Conservation (phyloP, 2,113 vertebrate species). For the Promerops cafer region DNA sequence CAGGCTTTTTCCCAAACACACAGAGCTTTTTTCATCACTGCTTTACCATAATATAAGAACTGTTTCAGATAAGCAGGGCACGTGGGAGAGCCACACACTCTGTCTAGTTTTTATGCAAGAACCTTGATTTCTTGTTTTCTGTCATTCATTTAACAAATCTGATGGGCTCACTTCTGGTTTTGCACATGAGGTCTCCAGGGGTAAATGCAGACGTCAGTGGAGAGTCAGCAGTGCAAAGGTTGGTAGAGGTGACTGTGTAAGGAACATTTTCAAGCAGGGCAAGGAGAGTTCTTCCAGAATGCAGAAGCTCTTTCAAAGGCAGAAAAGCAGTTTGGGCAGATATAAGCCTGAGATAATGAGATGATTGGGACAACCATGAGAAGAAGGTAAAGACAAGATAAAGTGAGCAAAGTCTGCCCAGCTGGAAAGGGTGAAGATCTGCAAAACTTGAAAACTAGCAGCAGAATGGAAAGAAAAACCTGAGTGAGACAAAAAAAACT, state of each 20-base stretch:
- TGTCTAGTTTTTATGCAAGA: not conserved
- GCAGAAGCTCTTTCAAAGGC: not conserved
- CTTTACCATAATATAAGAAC: not conserved
- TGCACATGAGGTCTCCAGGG: fast-evolving
- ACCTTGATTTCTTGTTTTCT: not conserved
- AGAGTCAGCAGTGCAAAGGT: not conserved
- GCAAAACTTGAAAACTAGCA: not conserved
- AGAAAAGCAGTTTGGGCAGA: not conserved
- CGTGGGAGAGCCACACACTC: not conserved
- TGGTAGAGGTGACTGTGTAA: not conserved
- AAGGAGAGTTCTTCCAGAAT: not conserved
- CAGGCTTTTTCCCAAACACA: not conserved
- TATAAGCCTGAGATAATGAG: not conserved
- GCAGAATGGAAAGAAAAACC: not conserved
- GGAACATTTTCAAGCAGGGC: not conserved
- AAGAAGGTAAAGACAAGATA: not conserved
- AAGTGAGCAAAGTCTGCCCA: not conserved
- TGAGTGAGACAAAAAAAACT: not conserved
- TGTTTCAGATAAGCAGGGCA: not conserved
- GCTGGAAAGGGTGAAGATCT: not conserved
- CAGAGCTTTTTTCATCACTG: not conserved
- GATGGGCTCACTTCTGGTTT: not conserved
- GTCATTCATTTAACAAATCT: not conserved
- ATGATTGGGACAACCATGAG: not conserved
- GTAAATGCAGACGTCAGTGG: not conserved